Evolutionary conservation across 2,888 invertebrate species (phyloP), one percentile per base, ranked within the genome.

Genomic region (Neoitamus cyanurus): DNA sequence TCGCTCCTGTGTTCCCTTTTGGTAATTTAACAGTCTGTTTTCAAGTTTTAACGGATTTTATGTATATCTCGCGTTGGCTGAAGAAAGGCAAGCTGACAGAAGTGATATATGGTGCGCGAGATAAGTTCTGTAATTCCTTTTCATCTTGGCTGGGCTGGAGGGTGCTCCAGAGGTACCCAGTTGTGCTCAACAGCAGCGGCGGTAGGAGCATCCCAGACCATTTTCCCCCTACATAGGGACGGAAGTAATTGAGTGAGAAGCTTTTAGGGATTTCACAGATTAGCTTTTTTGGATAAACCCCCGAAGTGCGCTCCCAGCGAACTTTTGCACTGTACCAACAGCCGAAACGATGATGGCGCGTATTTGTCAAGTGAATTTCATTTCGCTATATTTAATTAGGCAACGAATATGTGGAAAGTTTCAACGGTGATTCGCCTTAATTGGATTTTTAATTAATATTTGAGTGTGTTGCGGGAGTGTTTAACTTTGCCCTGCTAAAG

Each of bases 11-110:
- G 20, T 15, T 5, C 20, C 37, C 42, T 58, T 48, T 20, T 80
- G 34, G 78, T 80, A 80, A 80, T 80, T 80, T 80, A 80, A 80
- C 78, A 80, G 78, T 58, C 78, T 80, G 78, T 80, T 80, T 80
- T 80, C 58, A 58, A 80, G 78, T 80, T 80, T 80, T 80, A 80
- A 80, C 78, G 78, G 78, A 80, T 80, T 58, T 25, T 25, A 58
- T 58, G 78, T 80, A 58, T 80, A 80, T 34, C 34, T 46, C 15
- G 11, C 58, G n/a, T 7, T 9, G 58, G 34, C 58, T 58, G 58
- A 58, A 48, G 78, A 80, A 80, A 80, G 75, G 75, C 75, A 31
- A 80, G 78, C 78, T 80, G 78, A 80, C 78, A 80, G 78, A 58
- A 58, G 78, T 80, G 78, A 80, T 80, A 80, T 80, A 80, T 80